Percentiles rank a stretch among this genome's conserved stretches.
phyloP scores from a whole-genome alignment of 2,888 invertebrate genomes.

The Anaspis maculata region DNA sequence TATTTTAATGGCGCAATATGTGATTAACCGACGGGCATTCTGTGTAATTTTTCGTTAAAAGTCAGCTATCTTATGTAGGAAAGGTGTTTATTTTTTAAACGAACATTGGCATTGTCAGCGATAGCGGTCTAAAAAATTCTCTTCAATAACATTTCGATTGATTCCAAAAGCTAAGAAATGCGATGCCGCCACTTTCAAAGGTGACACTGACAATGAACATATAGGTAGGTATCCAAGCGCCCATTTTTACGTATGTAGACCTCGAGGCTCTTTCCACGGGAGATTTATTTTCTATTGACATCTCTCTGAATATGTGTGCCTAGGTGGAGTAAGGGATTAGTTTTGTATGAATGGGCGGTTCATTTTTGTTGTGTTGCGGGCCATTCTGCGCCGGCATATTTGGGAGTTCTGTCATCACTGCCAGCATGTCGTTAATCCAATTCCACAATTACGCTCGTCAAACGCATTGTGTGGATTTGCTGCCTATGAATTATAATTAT shows the following conservation, averaged over 20 bases:
- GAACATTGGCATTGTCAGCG: not conserved
- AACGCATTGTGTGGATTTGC: no score
- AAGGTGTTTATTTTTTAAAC: no score
- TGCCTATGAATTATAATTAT: no score
- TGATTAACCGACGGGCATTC: no score
- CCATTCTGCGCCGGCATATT: conserved; percentile 10
- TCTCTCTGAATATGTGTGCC: conserved; percentile 8
- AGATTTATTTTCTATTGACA: conserved; percentile 11
- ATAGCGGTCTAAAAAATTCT: conserved; percentile 1
- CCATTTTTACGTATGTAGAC: no score
- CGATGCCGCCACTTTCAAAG: conserved; percentile 6
- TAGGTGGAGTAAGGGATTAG: no score
- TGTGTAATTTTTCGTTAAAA: no score
- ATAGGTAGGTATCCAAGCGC: no score
- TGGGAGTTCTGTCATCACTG: conserved; percentile 8
- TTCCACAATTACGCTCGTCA: conserved; percentile 11
- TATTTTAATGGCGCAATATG: no score
- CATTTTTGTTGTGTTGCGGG: conserved; percentile 7
- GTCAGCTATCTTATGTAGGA: no score
- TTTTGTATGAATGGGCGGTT: conserved; percentile 10
- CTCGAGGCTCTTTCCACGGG: conserved; percentile 4
- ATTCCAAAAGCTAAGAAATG: conserved; percentile 15
- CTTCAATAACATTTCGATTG: no score
- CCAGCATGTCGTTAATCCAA: conserved; percentile 10
- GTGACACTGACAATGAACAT: conserved; percentile 7